Base-by-base conservation (phyloP, 2,797 vertebrate genomes). In the Capromys pilorides region DNA sequence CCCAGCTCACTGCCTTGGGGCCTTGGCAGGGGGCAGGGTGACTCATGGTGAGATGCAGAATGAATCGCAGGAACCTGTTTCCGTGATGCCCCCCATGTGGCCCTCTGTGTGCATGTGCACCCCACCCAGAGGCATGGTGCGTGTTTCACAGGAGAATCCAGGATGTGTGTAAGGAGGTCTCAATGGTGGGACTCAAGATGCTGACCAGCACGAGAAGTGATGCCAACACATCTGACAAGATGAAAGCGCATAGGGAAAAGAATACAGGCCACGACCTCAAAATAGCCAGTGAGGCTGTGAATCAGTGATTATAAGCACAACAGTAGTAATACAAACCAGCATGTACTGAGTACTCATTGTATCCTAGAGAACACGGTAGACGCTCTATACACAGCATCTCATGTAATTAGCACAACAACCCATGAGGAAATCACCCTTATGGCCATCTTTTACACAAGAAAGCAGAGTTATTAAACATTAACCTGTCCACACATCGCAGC, bases 1-100 rank as follows among this genome's bases (percentile, higher is more conserved):
- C 96, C 94, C 51, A 94, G 88, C 90, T 67, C 45, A 28, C 87
- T 73, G 78, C 90, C 97, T 96, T 92, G 85, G 73, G 94, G 66
- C 49, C 95, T 93, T 94, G 59, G 93, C 69, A 39, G 7, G 41
- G 77, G 95, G 91, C 39, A 77, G 21, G 80, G 33, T 28, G 59
- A 94, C 49, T 83, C 93, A 67, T 7, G 92, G 71, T 51, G 51
- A 92, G 75, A 95, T 67, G 57, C 89, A 89, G 96, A 96, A 95
- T 92, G 69, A 97, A 93, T 88, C 83, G 95, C 81, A 93, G 95
- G 61, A 33, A 33, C 59, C 24, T 71, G 75, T 57, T 87, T 45
- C 66, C 21, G 21, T 54, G 82, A 57, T 8, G 8, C 45, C 45
- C 62, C 59, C 66, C 22, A 10, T 4, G 79, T 84, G 77, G 59